Evolutionary conservation across 2,113 vertebrate species (phyloP), one percentile per base, ranked within the genome.

Genomic region (Meleagris gallopavo): DNA sequence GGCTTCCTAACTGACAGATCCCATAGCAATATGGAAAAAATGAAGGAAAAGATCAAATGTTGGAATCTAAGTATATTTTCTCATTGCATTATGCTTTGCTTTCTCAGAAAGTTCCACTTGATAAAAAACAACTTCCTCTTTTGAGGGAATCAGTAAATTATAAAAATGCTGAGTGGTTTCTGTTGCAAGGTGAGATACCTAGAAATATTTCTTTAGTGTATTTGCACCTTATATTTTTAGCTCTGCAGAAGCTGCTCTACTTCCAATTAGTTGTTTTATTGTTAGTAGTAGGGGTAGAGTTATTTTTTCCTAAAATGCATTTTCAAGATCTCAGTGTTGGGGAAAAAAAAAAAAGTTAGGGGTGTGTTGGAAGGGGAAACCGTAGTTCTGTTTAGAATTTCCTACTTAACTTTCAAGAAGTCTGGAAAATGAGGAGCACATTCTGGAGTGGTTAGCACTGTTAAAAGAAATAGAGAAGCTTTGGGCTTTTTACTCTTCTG

Each of bases 1-100:
- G 64, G 60, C 71, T 83, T 83, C 80, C 38, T 89, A 93, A 96
- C 36, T 91, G 65, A 74, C 55, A 95, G 86, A 84, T 38, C 16
- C 83, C 72, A 21, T 22, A 86, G 38, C 19, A 15, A 91, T 76
- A 74, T 41, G 0, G 20, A 87, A 94, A 48, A 73, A 64, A 76
- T 24, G 4, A 88, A 60, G 32, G 36, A 75, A 45, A 87, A 80
- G 45, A 41, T 82, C 11, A 82, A 94, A 83, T 67, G 54, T 9
- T 55, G n/a, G 40, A 91, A 78, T 38, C 13, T 54, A 32, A 81
- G 36, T 5, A 79, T 6, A 60, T 75, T 60, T 66, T 58, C 13
- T 50, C 27, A 70, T 60, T 34, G 11, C 9, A 17, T 54, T 73
- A 36, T 41, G 32, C 8, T 85, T 79, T 80, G 78, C 19, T 5